Conservation (phyloP, 2,113 vertebrate genomes). For the Laterallus jamaicensis region DNA sequence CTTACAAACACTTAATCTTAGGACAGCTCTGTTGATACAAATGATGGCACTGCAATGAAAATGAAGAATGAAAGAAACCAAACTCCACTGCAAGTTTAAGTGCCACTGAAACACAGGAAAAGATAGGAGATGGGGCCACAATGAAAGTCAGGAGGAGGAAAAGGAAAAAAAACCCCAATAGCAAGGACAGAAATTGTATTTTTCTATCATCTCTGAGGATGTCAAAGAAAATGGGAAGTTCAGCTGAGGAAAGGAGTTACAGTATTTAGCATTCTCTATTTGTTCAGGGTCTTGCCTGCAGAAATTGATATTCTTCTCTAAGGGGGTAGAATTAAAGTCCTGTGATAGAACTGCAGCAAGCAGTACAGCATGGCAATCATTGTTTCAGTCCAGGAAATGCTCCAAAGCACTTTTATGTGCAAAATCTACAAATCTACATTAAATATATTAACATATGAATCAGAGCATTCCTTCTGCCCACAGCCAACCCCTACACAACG, state of each 20-base stretch:
- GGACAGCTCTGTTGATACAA: not conserved
- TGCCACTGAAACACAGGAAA: not conserved
- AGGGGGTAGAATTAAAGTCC: not conserved
- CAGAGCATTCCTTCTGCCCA: not conserved
- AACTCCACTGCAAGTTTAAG: not conserved
- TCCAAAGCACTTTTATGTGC: not conserved
- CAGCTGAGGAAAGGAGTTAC: not conserved
- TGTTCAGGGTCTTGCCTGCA: not conserved
- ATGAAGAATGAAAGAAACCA: not conserved
- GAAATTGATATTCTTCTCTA: not conserved
- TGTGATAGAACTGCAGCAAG: not conserved
- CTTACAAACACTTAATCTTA: not conserved
- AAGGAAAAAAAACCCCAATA: not conserved
- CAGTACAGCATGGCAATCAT: not conserved
- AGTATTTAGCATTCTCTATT: not conserved
- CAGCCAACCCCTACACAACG: not conserved
- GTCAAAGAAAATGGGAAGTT: not conserved
- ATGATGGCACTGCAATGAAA: not conserved
- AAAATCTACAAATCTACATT: not conserved
- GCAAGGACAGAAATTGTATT: not conserved
- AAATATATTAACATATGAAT: not conserved
- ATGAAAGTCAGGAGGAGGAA: not conserved
- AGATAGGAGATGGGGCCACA: not conserved
- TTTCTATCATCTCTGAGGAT: not conserved
- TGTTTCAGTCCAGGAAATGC: not conserved